Evolutionary conservation across 64 coral and sea anemone species (phyloP), one percentile per base, ranked within the genome.

Genomic region (Trachythela sp.): DNA sequence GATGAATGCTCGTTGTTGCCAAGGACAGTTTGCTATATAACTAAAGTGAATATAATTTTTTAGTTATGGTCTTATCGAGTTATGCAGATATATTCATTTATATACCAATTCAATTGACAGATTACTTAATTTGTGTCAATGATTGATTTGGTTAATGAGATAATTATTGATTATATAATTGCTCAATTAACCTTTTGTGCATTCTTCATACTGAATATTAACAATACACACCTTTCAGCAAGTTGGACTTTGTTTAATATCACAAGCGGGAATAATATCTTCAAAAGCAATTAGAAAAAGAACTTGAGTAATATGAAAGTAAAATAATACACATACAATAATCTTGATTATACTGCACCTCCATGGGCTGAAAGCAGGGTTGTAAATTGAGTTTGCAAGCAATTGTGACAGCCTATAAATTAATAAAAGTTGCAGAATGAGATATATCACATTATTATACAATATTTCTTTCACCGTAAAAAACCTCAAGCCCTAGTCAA

Each of bases 221-320:
- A n/a, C n/a, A n/a, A n/a, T n/a, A n/a, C 34, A 88, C 31, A 98
- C 95, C 95, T 98, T 88, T 98, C 95, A 90, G 91, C 91, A 8
- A 98, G 75, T 75, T 98, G 95, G 3, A 98, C 85, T 71, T 98
- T 98, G 83, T 98, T 86, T 48, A 89, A 86, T 45, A 98, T 94
- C 30, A 98, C 54, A 39, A 98, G 85, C 50, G 95, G 95, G 39
- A 98, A 54, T 36, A 98, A 77, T 48, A 98, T 94, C 95, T 97
- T 13, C 0, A 89, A 85, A 85, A 49, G 40, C n/a, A 75, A 72
- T 68, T 48, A 18, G 56, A 64, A 26, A 0, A 24, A 64, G 20
- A 64, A 9, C 13, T 64, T 64, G 26, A 64, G 56, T 64, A n/a
- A 64, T 20, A 8, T n/a, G 26, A 10, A 64, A 6, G 8, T 8